Conservation (phyloP, 2,888 invertebrate species). For the Xestoiulus laeticollis region DNA sequence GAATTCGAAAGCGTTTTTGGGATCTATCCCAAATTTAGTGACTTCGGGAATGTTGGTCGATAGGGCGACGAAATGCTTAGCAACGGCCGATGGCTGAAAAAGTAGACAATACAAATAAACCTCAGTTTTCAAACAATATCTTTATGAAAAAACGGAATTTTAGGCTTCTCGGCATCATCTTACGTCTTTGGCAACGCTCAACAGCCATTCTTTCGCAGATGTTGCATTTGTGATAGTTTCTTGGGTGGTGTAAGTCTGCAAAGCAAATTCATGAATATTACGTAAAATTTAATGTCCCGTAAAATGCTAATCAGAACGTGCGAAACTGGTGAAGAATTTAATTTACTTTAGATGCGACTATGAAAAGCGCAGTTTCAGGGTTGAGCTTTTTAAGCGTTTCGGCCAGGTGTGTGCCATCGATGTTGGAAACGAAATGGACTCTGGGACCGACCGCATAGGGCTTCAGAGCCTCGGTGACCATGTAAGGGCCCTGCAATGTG, state of each 20-base stretch:
- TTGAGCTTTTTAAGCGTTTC: constrained; percentile 89
- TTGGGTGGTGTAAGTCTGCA: constrained; percentile 89
- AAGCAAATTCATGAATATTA: not conserved
- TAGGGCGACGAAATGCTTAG: constrained; percentile 97
- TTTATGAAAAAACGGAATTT: constrained; percentile 49
- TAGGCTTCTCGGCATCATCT: constrained; percentile 61
- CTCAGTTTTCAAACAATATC: too few relatives aligned
- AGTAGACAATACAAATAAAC: constrained; percentile 17
- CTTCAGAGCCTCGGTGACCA: constrained; percentile 98
- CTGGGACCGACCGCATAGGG: constrained; percentile 87
- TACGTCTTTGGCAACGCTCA: constrained; percentile 85
- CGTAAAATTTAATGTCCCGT: not conserved
- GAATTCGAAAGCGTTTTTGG: constrained; percentile 98
- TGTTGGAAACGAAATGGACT: constrained; percentile 97
- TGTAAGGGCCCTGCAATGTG: constrained; percentile 81
- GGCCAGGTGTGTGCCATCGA: constrained; percentile 98
- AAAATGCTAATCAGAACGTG: not conserved
- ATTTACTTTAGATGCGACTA: constrained; percentile 90
- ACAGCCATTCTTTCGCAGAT: constrained; percentile 96
- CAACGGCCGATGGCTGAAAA: constrained; percentile 72
- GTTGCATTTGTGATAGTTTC: constrained; percentile 99
- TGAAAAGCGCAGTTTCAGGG: constrained; percentile 95
- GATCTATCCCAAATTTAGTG: constrained; percentile 96
- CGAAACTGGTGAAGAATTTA: not conserved
- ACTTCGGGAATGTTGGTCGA: constrained; percentile 95